Base-by-base conservation (phyloP, 1,140 invertebrate genomes). In the Colletes latitarsis region DNA sequence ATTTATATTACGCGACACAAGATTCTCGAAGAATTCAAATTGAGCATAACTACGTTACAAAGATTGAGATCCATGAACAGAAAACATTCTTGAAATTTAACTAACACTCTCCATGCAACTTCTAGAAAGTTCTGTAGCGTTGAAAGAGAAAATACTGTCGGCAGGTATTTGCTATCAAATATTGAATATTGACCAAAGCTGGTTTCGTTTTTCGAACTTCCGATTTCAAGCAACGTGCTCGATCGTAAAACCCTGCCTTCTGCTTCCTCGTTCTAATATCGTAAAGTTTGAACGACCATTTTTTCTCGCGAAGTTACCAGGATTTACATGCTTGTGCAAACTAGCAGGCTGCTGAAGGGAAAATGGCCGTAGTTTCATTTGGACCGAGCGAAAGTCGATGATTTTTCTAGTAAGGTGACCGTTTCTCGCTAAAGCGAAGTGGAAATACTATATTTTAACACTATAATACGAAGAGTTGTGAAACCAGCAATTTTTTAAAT, bases 151-250 rank as follows among this genome's bases (percentile, higher is more conserved):
- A 71, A 70, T 21, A 19, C 14, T 52, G 52, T 62, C 52, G 19
- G 57, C 39, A 57, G 41, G 17, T 70, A 66, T 77, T 77, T 70
- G 67, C 17, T 0, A 8, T 14, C 4, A 52, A 60, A 77, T 41
- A 69, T 6, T 8, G 3, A 2, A 17, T 49, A 14, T 77, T 49
- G 66, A 69, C 64, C 1, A 1, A 58, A 53, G 52, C 17, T 39
- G 41, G 75, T 41, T n/a, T 21, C 73, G 64, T 66, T 75, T 75
- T 53, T 49, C 30, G 21, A 66, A 67, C 73, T 75, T 75, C 63
- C 49, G 73, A 75, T 75, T 67, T 10, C 62, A 6, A 19, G 3
- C 12, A 6, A 0, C 10, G 21, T 10, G 30, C 17, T 1, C 1
- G 12, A 14, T 75, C 60, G 12, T 74, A 74, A 74, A 66, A 52